These are phyloP conservation scores for Phrixothrix hirtus DNA, from an alignment of 2,888 invertebrate genomes.

Conservation along the genomic window DNA sequence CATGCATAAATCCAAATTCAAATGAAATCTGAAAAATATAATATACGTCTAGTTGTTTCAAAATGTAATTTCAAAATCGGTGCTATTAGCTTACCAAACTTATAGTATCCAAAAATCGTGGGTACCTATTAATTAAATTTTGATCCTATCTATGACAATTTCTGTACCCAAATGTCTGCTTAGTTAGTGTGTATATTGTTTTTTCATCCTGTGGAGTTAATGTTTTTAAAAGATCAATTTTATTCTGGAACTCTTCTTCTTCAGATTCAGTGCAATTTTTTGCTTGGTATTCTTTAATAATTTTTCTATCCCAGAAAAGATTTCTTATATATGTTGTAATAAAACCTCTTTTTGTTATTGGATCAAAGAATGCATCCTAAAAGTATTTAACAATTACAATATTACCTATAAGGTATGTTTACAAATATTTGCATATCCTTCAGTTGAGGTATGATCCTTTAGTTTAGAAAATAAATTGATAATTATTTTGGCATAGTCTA, in stretches of 20 bases:
- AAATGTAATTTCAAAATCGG: neutral
- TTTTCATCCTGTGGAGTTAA: neutral
- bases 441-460: neutral
- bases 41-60: neutral
- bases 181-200: neutral
- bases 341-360: neutral
- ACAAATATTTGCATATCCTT: conserved; percentile 10
- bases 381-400: conserved; percentile 12
- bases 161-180: conserved; percentile 1
- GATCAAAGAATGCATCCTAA: conserved; percentile 1
- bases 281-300: neutral
- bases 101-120: neutral
- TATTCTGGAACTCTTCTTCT: neutral
- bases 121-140: neutral
- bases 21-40: neutral
- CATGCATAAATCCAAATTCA: neutral
- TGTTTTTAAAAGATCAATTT: neutral
- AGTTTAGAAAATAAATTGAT: neutral
- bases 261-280: neutral
- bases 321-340: neutral
- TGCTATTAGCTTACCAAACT: conserved; percentile 4
- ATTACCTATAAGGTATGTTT: conserved; percentile 29
- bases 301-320: neutral
- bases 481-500: neutral
- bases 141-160: neutral